phyloP scores from a whole-genome alignment of 2,888 invertebrate species.

The Trimorus sp. region DNA sequence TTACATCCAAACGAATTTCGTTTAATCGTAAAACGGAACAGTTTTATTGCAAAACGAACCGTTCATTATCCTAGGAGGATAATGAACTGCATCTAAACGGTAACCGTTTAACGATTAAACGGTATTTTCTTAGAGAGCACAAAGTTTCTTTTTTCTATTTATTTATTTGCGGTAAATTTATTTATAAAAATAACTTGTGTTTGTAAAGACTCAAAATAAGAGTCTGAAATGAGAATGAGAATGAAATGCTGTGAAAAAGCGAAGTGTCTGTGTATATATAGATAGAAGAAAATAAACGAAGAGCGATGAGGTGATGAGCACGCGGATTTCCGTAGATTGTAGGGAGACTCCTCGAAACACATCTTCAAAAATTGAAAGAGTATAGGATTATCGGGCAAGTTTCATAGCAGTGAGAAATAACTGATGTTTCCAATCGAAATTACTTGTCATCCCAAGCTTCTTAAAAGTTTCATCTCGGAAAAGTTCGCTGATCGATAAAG shows the following conservation, averaged over 20 bases:
- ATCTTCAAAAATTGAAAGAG: slow-evolving; percentile 47
- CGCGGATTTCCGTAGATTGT: slow-evolving; percentile 48
- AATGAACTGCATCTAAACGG: too few relatives aligned
- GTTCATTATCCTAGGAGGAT: too few relatives aligned
- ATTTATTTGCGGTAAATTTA: too few relatives aligned
- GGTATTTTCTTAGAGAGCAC: too few relatives aligned
- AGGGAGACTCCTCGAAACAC: slow-evolving; percentile 47
- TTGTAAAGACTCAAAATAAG: not conserved
- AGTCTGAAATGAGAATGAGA: slow-evolving; percentile 17
- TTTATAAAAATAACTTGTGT: too few relatives aligned
- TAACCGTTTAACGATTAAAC: too few relatives aligned
- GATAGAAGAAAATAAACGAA: slow-evolving; percentile 35
- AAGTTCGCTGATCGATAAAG: slow-evolving; percentile 52
- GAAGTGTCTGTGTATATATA: not conserved
- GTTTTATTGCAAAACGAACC: too few relatives aligned
- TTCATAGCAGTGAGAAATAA: slow-evolving; percentile 56
- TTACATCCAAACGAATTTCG: too few relatives aligned
- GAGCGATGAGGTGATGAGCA: slow-evolving; percentile 47
- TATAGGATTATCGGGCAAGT: slow-evolving; percentile 24
- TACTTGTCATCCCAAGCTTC: slow-evolving; percentile 54
- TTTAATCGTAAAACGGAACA: too few relatives aligned
- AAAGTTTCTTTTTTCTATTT: too few relatives aligned
- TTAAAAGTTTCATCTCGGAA: slow-evolving; percentile 50
- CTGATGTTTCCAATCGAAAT: slow-evolving; percentile 59
- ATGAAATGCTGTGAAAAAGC: not conserved